Base-by-base conservation (phyloP, 2,113 vertebrate species). In the Ammodytes marinus region DNA sequence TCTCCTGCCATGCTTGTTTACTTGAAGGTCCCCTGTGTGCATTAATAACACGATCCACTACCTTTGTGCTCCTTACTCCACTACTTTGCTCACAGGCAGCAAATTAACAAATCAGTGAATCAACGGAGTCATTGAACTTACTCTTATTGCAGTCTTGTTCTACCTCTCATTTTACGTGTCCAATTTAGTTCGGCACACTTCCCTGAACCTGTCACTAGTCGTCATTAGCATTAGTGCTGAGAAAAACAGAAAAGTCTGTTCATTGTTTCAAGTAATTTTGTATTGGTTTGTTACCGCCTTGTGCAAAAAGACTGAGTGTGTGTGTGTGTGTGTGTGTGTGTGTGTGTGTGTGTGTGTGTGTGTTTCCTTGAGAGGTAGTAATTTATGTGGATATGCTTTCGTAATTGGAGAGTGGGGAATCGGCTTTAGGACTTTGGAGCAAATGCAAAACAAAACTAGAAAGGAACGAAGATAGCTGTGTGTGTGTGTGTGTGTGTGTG, bases 401-500 rank as follows among this genome's bases (percentile, higher is more conserved):
- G 1, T 89, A 86, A 92, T 86, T 82, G 83, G 74, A 35, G 64
- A 74, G 68, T 10, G 19, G 19, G 69, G 81, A 82, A 84, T 83
- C 81, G 73, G 63, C 17, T 2, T 82, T 69, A 12, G 40, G 43
- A 74, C 68, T 58, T 55, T 12, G 40, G 40, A 74, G 55, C 49
- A 60, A 80, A 77, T 75, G 80, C 66, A 69, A 78, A 86, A 74
- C 63, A 69, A 70, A 76, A 74, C 49, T 40, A 82, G 68, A 80
- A 76, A 80, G 69, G 72, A 78, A 12, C 59, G 52, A 87, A 60
- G 53, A 68, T 58, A 63, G 39, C 52, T 78, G 63, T 75, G 3
- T 57, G 19, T 46, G 40, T 63, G 40, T 39, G 69, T 47, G 59
- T 42, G 58, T 13, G 49, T 43, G 52, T 11, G 69, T 77, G 67